These are phyloP conservation scores for Pipa parva DNA, from an alignment of 2,113 vertebrate species.

Conservation along the genomic window DNA sequence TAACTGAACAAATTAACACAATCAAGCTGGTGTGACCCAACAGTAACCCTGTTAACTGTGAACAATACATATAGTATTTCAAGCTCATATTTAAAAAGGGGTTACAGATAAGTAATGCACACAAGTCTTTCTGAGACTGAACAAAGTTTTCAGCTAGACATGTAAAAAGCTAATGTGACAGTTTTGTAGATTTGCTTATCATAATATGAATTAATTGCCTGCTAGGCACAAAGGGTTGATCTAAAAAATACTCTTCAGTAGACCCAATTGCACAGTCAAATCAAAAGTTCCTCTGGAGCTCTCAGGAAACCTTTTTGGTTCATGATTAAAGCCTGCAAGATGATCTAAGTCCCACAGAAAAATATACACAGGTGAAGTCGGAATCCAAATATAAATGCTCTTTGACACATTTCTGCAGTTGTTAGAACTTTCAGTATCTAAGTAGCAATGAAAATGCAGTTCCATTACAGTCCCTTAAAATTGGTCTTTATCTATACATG, in stretches of 20 bases:
- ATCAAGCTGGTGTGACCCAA: too few relatives aligned
- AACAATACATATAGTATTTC: too few relatives aligned
- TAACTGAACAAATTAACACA: too few relatives aligned
- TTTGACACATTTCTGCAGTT: conserved; percentile 31
- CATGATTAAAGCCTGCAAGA: conserved; percentile 32
- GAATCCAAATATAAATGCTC: conserved; percentile 39
- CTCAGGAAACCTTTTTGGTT: conserved; percentile 25
- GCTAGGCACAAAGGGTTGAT: conserved; percentile 23
- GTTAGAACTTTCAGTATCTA: conserved; percentile 8
- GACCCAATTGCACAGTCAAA: conserved; percentile 23
- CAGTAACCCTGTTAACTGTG: too few relatives aligned
- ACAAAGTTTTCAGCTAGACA: conserved; percentile 21
- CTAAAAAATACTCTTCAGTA: conserved; percentile 24
- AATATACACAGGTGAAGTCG: conserved; percentile 31
- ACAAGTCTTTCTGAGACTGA: too few relatives aligned
- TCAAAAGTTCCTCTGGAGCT: conserved; percentile 27
- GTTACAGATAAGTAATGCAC: too few relatives aligned
- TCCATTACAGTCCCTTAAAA: not conserved
- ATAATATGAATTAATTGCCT: conserved; percentile 36
- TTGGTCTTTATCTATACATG: conserved; percentile 21
- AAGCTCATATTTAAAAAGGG: too few relatives aligned
- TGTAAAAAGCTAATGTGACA: conserved; percentile 33
- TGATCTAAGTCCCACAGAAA: conserved; percentile 26
- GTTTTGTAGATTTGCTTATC: conserved; percentile 35
- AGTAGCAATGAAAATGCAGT: conserved; percentile 11